phyloP scores from a whole-genome alignment of 2,113 vertebrate species.

The Antechinus flavipes region DNA sequence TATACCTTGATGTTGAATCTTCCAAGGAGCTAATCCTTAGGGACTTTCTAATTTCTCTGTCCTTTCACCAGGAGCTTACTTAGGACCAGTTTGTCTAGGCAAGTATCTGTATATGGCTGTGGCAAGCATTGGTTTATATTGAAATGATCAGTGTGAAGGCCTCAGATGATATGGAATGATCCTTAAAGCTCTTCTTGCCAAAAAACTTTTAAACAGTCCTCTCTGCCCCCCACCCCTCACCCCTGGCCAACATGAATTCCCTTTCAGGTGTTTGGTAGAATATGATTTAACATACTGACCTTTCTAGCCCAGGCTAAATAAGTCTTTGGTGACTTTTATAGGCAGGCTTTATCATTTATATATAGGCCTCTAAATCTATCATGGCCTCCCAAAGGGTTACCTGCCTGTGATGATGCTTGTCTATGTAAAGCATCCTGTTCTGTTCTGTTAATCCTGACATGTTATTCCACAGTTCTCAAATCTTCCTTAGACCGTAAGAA shows the following conservation, averaged over 20 bases:
- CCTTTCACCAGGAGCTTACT: not conserved
- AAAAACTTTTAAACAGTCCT: constrained; percentile 14
- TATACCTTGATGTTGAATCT: not conserved
- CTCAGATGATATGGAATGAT: not conserved
- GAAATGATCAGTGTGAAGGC: not conserved
- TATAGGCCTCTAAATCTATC: constrained; percentile 39
- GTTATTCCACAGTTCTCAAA: constrained; percentile 50
- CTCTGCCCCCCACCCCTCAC: constrained; percentile 11
- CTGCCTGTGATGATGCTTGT: constrained; percentile 47
- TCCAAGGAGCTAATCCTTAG: not conserved
- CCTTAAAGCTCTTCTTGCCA: constrained; percentile 39
- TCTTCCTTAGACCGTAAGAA: constrained; percentile 60
- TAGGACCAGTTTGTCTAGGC: not conserved
- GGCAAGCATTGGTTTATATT: not conserved
- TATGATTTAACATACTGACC: not conserved
- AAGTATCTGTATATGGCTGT: not conserved
- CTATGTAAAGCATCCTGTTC: not conserved
- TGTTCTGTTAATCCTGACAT: constrained; percentile 19
- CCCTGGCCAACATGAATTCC: not conserved
- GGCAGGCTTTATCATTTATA: constrained; percentile 30
- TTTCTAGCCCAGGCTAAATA: constrained; percentile 14
- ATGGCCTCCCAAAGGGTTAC: constrained; percentile 28
- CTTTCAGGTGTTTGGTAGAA: constrained; percentile 1
- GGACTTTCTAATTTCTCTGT: not conserved
- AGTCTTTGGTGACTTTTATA: constrained; percentile 29